A percentile compares a stretch with the other conserved stretches of the same genome.
Evolutionary conservation across 2,797 vertebrate species (phyloP).

Genomic region (Onychomys torridus): DNA sequence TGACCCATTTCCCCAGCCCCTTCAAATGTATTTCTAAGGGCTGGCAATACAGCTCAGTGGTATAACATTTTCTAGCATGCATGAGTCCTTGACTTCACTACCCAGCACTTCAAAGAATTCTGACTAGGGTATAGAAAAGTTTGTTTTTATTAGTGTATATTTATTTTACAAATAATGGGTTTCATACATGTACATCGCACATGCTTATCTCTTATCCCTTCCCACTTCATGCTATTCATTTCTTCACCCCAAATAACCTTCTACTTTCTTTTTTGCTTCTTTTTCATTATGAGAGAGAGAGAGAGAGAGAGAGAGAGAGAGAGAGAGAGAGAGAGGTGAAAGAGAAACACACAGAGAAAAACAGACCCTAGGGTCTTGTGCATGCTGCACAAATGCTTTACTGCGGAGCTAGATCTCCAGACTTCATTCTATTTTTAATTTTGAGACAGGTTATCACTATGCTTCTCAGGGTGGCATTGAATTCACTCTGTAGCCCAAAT

Average conservation of each 20-base stretch:
- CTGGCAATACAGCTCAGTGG: not conserved
- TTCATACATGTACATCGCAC: not conserved
- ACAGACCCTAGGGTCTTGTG: not conserved
- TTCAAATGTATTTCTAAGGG: conserved; percentile 19
- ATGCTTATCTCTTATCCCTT: not conserved
- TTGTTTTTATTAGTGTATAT: not conserved
- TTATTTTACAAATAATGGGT: not conserved
- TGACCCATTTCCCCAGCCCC: too few relatives aligned
- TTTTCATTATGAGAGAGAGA: not conserved
- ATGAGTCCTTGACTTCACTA: not conserved
- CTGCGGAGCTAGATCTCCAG: not conserved
- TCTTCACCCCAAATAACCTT: not conserved
- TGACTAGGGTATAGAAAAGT: not conserved
- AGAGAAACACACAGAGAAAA: not conserved
- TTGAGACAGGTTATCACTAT: not conserved
- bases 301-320: not conserved
- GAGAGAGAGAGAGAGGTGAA: not conserved
- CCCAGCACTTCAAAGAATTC: not conserved
- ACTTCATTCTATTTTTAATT: not conserved
- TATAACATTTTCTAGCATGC: not conserved
- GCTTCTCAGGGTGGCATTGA: not conserved
- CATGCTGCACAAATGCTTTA: not conserved
- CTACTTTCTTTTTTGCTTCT: not conserved
- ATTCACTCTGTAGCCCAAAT: not conserved
- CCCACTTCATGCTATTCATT: not conserved